These are phyloP conservation scores for Bos indicus DNA, from an alignment of 2,113 vertebrate species.

Conservation along the genomic window DNA sequence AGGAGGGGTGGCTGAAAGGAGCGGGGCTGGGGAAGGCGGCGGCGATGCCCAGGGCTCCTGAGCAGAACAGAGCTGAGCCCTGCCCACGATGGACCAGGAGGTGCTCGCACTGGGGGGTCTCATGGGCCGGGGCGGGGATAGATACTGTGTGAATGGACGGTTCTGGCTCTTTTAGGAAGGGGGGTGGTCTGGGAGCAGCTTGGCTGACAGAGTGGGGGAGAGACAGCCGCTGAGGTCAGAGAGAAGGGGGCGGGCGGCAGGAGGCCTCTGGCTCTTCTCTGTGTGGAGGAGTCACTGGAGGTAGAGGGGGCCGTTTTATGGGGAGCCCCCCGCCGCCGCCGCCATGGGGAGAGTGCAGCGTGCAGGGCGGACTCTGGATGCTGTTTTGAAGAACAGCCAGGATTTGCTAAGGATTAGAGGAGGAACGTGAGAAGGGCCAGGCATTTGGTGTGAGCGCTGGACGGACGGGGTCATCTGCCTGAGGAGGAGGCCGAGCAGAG, in stretches of 20 bases:
- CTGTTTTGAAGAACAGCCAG: neutral
- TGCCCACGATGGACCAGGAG: neutral
- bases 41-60: neutral
- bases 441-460: neutral
- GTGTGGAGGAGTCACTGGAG: neutral
- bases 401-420: neutral
- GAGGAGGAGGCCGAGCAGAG: neutral
- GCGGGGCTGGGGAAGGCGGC: neutral
- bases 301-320: neutral
- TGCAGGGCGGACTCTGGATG: neutral
- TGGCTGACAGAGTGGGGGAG: neutral
- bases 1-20: neutral
- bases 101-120: neutral
- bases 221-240: neutral
- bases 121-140: rapidly evolving
- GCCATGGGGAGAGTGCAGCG: rapidly evolving
- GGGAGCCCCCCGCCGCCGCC: neutral
- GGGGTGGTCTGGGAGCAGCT: neutral
- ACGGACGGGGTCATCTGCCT: neutral
- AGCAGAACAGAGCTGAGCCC: neutral
- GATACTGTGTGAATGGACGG: neutral
- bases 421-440: neutral
- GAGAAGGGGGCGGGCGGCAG: neutral
- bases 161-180: neutral
- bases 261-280: neutral